Percentiles rank a stretch among this genome's conserved stretches.
These are phyloP conservation scores for Brenthis ino DNA, from an alignment of 2,888 invertebrate genomes.

Conservation along the genomic window DNA sequence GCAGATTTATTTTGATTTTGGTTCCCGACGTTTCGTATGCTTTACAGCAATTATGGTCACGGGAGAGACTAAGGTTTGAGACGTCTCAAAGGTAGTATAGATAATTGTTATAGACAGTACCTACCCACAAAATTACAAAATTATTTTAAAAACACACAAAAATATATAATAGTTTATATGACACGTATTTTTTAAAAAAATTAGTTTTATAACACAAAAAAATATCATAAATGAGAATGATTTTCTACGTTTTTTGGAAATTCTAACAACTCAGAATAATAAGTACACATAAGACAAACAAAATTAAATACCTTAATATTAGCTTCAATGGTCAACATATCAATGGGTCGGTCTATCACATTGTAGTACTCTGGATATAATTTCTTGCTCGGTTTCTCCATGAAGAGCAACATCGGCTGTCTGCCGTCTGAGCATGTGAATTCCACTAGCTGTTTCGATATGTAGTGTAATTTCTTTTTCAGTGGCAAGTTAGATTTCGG, in stretches of 20 bases:
- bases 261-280: too few species aligned
- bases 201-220: too few species aligned
- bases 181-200: too few species aligned
- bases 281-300: neutral
- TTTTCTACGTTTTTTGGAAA: too few species aligned
- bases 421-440: conserved; percentile 86
- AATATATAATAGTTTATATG: too few species aligned
- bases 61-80: too few species aligned
- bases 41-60: too few species aligned
- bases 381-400: conserved; percentile 98
- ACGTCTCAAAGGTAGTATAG: too few species aligned
- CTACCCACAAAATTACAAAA: conserved; percentile 5
- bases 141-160: too few species aligned
- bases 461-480: conserved; percentile 89
- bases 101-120: neutral
- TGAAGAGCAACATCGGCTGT: conserved; percentile 94
- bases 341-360: conserved; percentile 96
- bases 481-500: conserved; percentile 82
- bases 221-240: neutral
- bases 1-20: too few species aligned
- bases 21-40: too few species aligned
- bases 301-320: conserved; percentile 87
- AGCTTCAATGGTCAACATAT: conserved; percentile 95
- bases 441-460: conserved; percentile 85
- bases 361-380: conserved; percentile 97